Evolutionary conservation across 2,113 vertebrate species (phyloP).

Genomic region (Scopus umbretta): DNA sequence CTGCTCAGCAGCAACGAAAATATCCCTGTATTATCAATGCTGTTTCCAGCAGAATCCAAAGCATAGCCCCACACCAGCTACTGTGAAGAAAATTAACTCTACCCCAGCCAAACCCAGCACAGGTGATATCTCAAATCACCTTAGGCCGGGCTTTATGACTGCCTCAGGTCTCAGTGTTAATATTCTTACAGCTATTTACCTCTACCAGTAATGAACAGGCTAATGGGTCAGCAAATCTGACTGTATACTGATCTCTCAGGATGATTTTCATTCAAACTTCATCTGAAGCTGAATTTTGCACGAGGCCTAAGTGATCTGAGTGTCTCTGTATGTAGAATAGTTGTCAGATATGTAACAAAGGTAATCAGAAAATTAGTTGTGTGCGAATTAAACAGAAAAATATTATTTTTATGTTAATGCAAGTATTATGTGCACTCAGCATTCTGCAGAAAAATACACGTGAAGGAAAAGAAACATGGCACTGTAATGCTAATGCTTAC

Average conservation of each 20-base stretch:
- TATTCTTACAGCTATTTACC: slow-evolving; percentile 3
- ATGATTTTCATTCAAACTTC: not conserved
- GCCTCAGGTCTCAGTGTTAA: slow-evolving; percentile 28
- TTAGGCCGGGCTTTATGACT: not conserved
- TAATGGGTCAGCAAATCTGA: slow-evolving; percentile 11
- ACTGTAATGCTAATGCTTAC: not conserved
- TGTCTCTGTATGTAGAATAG: not conserved
- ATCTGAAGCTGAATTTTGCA: not conserved
- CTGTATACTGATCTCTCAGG: not conserved
- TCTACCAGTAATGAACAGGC: not conserved
- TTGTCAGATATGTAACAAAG: not conserved
- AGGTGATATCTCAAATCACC: not conserved
- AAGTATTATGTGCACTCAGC: not conserved
- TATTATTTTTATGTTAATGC: not conserved
- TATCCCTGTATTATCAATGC: no score
- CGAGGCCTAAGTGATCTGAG: not conserved
- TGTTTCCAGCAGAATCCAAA: no score
- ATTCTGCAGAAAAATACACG: not conserved
- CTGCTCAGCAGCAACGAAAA: no score
- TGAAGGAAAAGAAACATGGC: not conserved
- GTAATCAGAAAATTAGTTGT: slow-evolving; percentile 9
- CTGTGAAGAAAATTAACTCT: no score
- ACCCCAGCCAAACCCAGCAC: no score
- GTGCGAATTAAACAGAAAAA: not conserved
- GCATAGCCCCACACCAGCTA: no score